Evolutionary conservation across 2,888 invertebrate genomes (phyloP).

Genomic region (Cancer borealis): DNA sequence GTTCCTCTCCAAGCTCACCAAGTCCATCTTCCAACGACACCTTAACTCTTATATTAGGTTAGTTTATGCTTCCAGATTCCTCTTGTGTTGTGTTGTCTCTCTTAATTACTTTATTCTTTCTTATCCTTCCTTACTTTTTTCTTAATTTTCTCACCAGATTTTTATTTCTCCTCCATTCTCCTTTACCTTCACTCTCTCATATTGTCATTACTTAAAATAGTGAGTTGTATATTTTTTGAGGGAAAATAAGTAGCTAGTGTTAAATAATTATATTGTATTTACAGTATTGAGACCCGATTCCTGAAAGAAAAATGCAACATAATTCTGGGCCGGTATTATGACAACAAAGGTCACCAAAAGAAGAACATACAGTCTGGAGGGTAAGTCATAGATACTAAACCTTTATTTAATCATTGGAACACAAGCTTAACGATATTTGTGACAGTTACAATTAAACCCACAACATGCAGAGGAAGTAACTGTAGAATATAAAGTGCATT

Average conservation of each 20-base stretch:
- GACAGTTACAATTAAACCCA: not conserved
- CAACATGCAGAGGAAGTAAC: not conserved
- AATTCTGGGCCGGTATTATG: slow-evolving; percentile 92
- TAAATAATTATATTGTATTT: slow-evolving; percentile 75
- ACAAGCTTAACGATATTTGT: no score
- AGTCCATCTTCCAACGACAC: slow-evolving; percentile 90
- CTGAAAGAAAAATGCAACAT: slow-evolving; percentile 88
- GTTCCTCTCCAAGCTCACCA: slow-evolving; percentile 88
- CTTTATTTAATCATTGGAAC: no score
- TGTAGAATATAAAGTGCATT: not conserved
- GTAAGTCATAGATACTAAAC: slow-evolving; percentile 80
- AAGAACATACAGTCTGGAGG: slow-evolving; percentile 93
- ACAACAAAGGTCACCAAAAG: slow-evolving; percentile 95
- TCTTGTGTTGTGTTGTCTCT: not conserved
- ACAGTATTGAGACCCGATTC: slow-evolving; percentile 85
- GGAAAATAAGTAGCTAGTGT: not conserved
- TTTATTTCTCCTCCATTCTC: not conserved
- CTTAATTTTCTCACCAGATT: not conserved
- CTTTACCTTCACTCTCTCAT: not conserved
- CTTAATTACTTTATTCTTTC: not conserved
- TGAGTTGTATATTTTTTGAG: not conserved
- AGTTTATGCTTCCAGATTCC: not conserved
- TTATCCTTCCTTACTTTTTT: not conserved
- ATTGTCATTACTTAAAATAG: not conserved
- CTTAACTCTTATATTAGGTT: slow-evolving; percentile 85